phyloP scores from a whole-genome alignment of 2,888 invertebrate species.

The Operophtera brumata region DNA sequence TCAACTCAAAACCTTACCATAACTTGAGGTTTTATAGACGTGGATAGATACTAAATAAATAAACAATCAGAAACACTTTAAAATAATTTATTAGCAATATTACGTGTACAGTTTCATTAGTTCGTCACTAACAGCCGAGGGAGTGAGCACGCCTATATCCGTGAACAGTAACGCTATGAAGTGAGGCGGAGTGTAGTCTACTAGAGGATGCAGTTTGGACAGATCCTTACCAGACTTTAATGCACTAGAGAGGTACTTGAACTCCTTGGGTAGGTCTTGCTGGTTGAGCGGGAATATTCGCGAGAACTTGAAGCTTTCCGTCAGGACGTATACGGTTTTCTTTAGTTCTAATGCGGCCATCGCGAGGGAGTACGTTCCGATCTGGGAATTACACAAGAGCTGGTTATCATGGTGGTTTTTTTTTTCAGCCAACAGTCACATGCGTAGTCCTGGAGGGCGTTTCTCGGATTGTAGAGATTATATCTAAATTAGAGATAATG shows the following conservation, averaged over 20 bases:
- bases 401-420: not conserved
- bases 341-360: constrained; percentile 93
- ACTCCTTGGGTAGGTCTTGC: constrained; percentile 92
- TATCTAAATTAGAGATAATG: too few species aligned
- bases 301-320: constrained; percentile 99
- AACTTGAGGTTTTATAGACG: too few species aligned
- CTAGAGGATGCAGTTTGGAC: constrained; percentile 89
- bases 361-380: constrained; percentile 92
- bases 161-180: constrained; percentile 96
- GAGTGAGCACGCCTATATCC: constrained; percentile 96
- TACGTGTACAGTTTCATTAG: constrained; percentile 97
- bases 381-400: constrained; percentile 70
- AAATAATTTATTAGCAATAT: constrained; percentile 14
- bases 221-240: constrained; percentile 62
- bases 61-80: not conserved
- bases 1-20: too few species aligned
- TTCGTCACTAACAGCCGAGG: constrained; percentile 98
- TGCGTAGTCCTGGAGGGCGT: too few species aligned
- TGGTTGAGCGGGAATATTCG: constrained; percentile 96
- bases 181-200: constrained; percentile 98
- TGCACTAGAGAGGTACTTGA: constrained; percentile 84
- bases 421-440: too few species aligned
- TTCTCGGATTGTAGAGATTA: too few species aligned
- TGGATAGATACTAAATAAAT: not conserved
- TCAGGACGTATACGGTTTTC: constrained; percentile 96